A percentile compares a stretch with the other conserved stretches of the same genome.
These are phyloP conservation scores for Hyposmocoma kahamanoa DNA, from an alignment of 1,140 invertebrate genomes.

Conservation along the genomic window DNA sequence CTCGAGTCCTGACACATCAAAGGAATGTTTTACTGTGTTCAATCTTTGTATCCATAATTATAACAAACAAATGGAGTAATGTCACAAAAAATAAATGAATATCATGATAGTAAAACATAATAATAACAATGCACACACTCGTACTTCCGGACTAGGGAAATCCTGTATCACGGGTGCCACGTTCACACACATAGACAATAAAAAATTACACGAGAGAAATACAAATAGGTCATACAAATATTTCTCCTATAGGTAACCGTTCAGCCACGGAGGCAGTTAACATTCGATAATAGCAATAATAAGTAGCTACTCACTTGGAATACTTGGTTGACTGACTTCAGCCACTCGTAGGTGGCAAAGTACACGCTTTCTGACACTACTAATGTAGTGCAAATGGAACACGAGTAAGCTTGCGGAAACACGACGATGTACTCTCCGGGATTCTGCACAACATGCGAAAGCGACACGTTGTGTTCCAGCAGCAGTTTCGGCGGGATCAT, in stretches of 20 bases:
- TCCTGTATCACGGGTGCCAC: too few relatives aligned
- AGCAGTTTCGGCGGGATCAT: constrained; percentile 94
- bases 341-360: constrained; percentile 90
- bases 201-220: not conserved
- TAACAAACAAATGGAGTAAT: too few relatives aligned
- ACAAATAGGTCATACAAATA: not conserved
- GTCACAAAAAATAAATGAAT: too few relatives aligned
- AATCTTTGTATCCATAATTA: too few relatives aligned
- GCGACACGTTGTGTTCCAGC: constrained; percentile 82
- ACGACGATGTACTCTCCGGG: constrained; percentile 94
- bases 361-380: constrained; percentile 95
- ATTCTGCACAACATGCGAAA: constrained; percentile 88
- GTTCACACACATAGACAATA: too few relatives aligned
- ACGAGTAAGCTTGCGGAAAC: constrained; percentile 92
- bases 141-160: too few relatives aligned
- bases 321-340: constrained; percentile 82
- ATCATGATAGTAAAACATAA: too few relatives aligned
- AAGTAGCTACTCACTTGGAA: constrained; percentile 76
- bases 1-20: too few relatives aligned
- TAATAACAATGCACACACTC: too few relatives aligned
- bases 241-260: not conserved
- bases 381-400: constrained; percentile 92
- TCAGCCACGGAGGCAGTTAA: not conserved
- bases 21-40: too few relatives aligned
- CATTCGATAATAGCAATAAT: not conserved